phyloP scores from a whole-genome alignment of 2,888 invertebrate genomes.

The Drosophila falleni region DNA sequence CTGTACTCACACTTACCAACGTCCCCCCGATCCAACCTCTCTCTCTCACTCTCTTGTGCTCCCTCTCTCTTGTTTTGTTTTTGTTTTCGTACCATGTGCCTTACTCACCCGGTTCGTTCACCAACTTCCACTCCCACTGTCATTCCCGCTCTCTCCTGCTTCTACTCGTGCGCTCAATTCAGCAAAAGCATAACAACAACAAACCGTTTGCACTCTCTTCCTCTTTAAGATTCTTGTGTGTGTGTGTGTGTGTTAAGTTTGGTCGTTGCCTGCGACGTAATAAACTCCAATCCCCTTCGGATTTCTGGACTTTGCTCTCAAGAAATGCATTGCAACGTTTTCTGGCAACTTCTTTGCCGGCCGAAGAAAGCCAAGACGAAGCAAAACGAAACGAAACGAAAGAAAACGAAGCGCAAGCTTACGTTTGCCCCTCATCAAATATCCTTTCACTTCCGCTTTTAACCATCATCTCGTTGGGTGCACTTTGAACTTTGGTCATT shows the following conservation, averaged over 20 bases:
- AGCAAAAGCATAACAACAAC: slow-evolving; percentile 28
- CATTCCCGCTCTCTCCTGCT: not conserved
- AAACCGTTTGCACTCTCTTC: slow-evolving; percentile 18
- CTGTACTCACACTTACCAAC: slow-evolving; percentile 2
- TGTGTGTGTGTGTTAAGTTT: slow-evolving; percentile 4
- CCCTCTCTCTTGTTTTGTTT: slow-evolving; percentile 29
- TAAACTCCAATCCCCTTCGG: slow-evolving; percentile 46
- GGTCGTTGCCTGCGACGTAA: slow-evolving; percentile 28
- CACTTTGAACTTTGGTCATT: slow-evolving; percentile 34
- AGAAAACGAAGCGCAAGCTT: not conserved
- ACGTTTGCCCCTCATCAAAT: slow-evolving; percentile 25
- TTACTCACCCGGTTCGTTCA: slow-evolving; percentile 44
- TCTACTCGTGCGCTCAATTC: not conserved
- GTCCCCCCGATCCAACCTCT: not conserved
- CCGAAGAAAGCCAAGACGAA: not conserved
- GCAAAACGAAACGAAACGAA: not conserved
- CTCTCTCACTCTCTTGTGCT: not conserved
- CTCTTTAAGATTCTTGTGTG: not conserved
- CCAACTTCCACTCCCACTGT: slow-evolving; percentile 1
- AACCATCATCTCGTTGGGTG: slow-evolving; percentile 11
- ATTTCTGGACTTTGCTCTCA: slow-evolving; percentile 9
- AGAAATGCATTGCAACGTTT: not conserved
- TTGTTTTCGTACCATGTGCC: slow-evolving; percentile 40
- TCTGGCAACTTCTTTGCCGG: slow-evolving; percentile 20
- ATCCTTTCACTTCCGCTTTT: slow-evolving; percentile 53